Evolutionary conservation across 1,140 invertebrate species (phyloP).

Genomic region (Drosophila obscura): DNA sequence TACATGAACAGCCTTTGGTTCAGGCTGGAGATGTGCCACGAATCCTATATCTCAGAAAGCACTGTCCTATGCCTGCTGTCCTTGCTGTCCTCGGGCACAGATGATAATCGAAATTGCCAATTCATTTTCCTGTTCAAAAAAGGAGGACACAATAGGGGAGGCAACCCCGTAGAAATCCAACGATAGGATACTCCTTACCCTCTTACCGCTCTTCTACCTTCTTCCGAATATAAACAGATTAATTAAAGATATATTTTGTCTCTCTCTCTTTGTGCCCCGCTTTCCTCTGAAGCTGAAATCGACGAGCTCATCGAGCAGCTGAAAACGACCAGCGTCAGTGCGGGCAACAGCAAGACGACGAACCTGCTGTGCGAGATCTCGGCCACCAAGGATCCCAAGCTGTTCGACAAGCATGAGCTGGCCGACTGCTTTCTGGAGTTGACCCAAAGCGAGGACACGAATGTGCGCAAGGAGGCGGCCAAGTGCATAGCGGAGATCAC

Average conservation of each 20-base stretch:
- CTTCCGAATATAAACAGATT: no score
- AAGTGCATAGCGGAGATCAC: slow-evolving; percentile 89
- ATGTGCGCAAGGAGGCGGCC: slow-evolving; percentile 84
- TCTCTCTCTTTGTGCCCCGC: neutral
- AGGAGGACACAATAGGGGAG: slow-evolving; percentile 14
- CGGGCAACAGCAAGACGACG: slow-evolving; percentile 68
- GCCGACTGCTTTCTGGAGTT: slow-evolving; percentile 73
- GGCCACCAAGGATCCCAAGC: slow-evolving; percentile 80
- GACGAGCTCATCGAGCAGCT: slow-evolving; percentile 81
- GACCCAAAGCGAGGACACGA: slow-evolving; percentile 68
- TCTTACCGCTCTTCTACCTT: no score
- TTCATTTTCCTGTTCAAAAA: slow-evolving; percentile 42
- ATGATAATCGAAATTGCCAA: slow-evolving; percentile 55
- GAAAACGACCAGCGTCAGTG: slow-evolving; percentile 73
- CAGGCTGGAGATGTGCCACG: slow-evolving; percentile 9
- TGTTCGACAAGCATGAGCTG: slow-evolving; percentile 81
- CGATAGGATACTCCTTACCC: slow-evolving; percentile 1
- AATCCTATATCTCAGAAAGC: neutral
- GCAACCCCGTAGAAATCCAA: no score
- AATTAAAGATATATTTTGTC: neutral
- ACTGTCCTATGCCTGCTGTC: slow-evolving; percentile 12
- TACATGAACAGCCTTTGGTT: neutral
- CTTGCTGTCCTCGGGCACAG: slow-evolving; percentile 12
- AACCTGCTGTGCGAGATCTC: slow-evolving; percentile 73
- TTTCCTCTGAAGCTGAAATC: slow-evolving; percentile 66